phyloP scores from a whole-genome alignment of 2,888 invertebrate species.

The Brachyopa scutellaris region DNA sequence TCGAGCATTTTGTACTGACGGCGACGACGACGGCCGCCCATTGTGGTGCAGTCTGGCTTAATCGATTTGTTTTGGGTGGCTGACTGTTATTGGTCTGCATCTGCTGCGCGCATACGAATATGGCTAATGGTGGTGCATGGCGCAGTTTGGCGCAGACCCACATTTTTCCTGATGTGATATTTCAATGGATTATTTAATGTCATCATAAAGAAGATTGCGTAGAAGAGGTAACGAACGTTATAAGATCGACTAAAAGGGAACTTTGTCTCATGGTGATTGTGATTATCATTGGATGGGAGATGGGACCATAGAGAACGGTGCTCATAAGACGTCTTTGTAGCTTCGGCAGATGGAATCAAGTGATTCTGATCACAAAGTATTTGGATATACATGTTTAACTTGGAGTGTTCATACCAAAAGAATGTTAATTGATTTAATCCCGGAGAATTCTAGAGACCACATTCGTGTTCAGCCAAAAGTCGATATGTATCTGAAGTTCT shows the following conservation, averaged over 20 bases:
- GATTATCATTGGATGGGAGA: too few species aligned
- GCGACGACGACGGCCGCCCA: constrained; percentile 43
- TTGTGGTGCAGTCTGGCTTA: constrained; percentile 8
- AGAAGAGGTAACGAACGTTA: neutral
- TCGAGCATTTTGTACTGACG: constrained; percentile 19
- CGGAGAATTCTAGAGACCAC: too few species aligned
- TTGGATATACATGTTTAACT: too few species aligned
- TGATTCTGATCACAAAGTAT: too few species aligned
- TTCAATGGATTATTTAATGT: constrained; percentile 69
- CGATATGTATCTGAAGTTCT: too few species aligned
- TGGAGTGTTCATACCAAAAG: too few species aligned
- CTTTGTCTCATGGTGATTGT: neutral
- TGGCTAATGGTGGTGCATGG: constrained; percentile 55
- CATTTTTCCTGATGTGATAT: constrained; percentile 63
- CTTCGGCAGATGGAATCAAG: too few species aligned
- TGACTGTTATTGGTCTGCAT: constrained; percentile 66
- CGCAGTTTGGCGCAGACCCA: constrained; percentile 14
- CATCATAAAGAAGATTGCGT: constrained; percentile 63
- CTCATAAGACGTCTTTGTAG: too few species aligned
- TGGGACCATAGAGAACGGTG: too few species aligned
- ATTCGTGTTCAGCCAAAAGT: too few species aligned
- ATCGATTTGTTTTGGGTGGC: constrained; percentile 44
- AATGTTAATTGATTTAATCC: too few species aligned
- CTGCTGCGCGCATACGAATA: constrained; percentile 50
- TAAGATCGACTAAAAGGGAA: constrained; percentile 24